Percentiles rank a stretch among this genome's conserved stretches.
Evolutionary conservation across 1,140 invertebrate genomes (phyloP).

Genomic region (Pseudomyrmex gracilis): DNA sequence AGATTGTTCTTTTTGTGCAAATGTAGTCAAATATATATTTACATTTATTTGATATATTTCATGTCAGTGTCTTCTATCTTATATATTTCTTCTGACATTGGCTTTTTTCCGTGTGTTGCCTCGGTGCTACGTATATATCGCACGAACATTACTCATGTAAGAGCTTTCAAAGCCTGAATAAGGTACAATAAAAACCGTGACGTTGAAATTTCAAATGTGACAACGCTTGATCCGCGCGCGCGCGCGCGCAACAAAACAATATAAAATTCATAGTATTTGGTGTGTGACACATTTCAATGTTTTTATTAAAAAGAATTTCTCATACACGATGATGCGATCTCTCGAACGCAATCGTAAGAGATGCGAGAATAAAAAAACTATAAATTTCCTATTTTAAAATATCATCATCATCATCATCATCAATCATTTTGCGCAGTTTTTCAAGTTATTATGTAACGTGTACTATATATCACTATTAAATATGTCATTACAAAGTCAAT

Average conservation of each 20-base stretch:
- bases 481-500: background rate
- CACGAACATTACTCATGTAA: constrained; percentile 18
- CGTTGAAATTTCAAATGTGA: constrained; percentile 3
- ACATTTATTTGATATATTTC: background rate
- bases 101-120: constrained; percentile 1
- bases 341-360: background rate
- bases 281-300: background rate
- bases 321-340: background rate
- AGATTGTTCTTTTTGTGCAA: background rate
- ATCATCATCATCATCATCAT: too few relatives aligned
- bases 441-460: background rate
- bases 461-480: background rate
- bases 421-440: background rate
- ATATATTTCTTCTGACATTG: constrained; percentile 9
- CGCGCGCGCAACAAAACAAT: background rate
- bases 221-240: constrained; percentile 14
- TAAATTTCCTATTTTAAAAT: too few relatives aligned
- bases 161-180: constrained; percentile 32
- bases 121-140: constrained; percentile 27
- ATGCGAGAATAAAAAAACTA: too few relatives aligned
- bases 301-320: background rate
- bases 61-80: background rate
- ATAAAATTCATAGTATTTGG: constrained; percentile 9
- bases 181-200: constrained; percentile 18
- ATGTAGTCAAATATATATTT: background rate